Conservation (phyloP, 2,797 vertebrate species). For the Pseudochaenichthys georgianus region DNA sequence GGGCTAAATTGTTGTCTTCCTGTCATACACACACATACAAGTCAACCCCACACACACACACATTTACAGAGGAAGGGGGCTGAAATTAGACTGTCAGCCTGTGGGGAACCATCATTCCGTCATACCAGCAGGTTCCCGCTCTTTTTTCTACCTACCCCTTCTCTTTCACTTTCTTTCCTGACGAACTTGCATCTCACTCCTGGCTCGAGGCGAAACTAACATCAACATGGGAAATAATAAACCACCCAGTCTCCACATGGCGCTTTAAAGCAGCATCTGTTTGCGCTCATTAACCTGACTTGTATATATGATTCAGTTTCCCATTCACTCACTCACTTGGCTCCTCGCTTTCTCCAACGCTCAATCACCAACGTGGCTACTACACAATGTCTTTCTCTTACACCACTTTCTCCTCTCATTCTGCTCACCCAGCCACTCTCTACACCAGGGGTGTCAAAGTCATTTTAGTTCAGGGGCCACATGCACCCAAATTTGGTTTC, state of each 20-base stretch:
- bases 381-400: conserved; percentile 18
- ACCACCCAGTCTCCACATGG: conserved; percentile 39
- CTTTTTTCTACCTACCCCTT: conserved; percentile 48
- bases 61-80: conserved; percentile 58
- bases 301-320: conserved; percentile 59
- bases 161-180: conserved; percentile 56
- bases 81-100: conserved; percentile 89
- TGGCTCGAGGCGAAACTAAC: conserved; percentile 54
- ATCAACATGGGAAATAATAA: conserved; percentile 68
- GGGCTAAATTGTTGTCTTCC: conserved; percentile 96
- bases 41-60: conserved; percentile 32
- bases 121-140: conserved; percentile 80
- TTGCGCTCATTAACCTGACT: conserved; percentile 68
- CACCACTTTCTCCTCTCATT: neutral
- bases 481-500: too few species aligned
- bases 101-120: conserved; percentile 84
- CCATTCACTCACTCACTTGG: conserved; percentile 52
- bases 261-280: conserved; percentile 53
- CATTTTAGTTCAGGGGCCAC: too few species aligned
- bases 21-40: conserved; percentile 80
- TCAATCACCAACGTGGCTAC: conserved; percentile 33
- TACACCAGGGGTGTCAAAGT: too few species aligned
- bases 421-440: conserved; percentile 16
- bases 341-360: conserved; percentile 21
- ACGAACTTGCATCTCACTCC: conserved; percentile 28